Percentiles rank a stretch among this genome's conserved stretches.
Evolutionary conservation across 1,140 invertebrate species (phyloP).

Genomic region (Lordiphosa clarofinis): DNA sequence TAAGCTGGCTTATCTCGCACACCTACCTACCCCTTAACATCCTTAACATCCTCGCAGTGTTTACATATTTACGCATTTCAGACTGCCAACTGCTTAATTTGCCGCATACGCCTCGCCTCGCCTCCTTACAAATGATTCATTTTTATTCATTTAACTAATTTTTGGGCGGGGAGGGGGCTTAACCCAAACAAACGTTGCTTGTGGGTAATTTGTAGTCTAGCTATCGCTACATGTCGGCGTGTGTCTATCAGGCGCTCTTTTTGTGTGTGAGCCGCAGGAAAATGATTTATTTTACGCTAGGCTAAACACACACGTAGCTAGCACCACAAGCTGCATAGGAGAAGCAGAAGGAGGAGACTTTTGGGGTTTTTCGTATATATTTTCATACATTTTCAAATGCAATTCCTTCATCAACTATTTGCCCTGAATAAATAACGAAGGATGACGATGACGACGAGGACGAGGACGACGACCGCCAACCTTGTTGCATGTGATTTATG

Average conservation of each 20-base stretch:
- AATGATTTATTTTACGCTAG: conserved; percentile 76
- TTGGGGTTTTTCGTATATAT: conserved; percentile 60
- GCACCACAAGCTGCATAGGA: conserved; percentile 26
- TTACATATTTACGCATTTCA: conserved; percentile 30
- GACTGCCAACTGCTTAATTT: conserved; percentile 54
- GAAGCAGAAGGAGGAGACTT: no score
- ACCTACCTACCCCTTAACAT: conserved; percentile 6
- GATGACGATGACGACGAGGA: conserved; percentile 21
- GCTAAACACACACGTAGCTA: conserved; percentile 61
- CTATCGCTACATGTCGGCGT: conserved; percentile 26
- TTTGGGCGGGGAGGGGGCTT: conserved; percentile 20
- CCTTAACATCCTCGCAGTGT: conserved; percentile 6
- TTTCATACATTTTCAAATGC: conserved; percentile 53
- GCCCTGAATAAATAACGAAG: conserved; percentile 72
- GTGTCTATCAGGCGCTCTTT: conserved; percentile 6
- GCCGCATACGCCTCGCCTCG: conserved; percentile 26
- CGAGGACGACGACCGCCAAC: conserved; percentile 17
- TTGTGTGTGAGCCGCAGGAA: conserved; percentile 43
- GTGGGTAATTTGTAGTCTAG: conserved; percentile 38
- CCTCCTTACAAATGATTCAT: conserved; percentile 48
- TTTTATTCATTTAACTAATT: conserved; percentile 72
- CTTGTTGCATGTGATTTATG: conserved; percentile 62
- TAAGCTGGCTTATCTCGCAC: conserved; percentile 38
- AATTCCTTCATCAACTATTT: conserved; percentile 52
- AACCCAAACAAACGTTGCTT: neutral